Evolutionary conservation across 2,888 invertebrate species (phyloP).

Genomic region (Caenorhabditis panamensis): DNA sequence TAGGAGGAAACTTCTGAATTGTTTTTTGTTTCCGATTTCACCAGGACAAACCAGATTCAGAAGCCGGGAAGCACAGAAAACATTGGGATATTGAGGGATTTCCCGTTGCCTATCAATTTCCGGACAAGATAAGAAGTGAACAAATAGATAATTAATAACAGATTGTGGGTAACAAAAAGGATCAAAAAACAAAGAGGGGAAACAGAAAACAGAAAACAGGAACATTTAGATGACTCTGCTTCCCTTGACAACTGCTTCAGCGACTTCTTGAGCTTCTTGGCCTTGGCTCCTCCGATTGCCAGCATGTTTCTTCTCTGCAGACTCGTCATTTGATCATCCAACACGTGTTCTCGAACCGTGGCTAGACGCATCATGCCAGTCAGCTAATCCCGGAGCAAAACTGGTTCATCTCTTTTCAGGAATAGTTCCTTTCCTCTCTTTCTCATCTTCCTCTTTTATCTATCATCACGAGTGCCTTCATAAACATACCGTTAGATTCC

Average conservation of each 20-base stretch:
- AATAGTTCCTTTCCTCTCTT: constrained; percentile 55
- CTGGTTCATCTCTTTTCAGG: constrained; percentile 60
- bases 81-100: too few relatives aligned
- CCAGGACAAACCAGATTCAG: too few relatives aligned
- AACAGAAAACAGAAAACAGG: constrained; percentile 4
- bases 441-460: constrained; percentile 60
- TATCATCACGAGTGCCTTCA: too few relatives aligned
- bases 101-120: too few relatives aligned
- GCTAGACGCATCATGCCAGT: constrained; percentile 58
- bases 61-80: too few relatives aligned
- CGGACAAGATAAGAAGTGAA: too few relatives aligned
- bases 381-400: constrained; percentile 66
- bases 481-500: too few relatives aligned
- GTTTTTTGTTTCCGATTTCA: too few relatives aligned
- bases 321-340: constrained; percentile 68
- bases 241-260: constrained; percentile 64
- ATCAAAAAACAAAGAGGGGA: constrained; percentile 12
- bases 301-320: constrained; percentile 69
- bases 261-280: constrained; percentile 60
- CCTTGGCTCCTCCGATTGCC: constrained; percentile 64
- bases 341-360: constrained; percentile 67
- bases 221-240: constrained; percentile 53
- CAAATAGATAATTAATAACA: too few relatives aligned
- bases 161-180: neutral
- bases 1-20: too few relatives aligned